Evolutionary conservation across 2,797 vertebrate genomes (phyloP).

Genomic region (Notolabrus celidotus): DNA sequence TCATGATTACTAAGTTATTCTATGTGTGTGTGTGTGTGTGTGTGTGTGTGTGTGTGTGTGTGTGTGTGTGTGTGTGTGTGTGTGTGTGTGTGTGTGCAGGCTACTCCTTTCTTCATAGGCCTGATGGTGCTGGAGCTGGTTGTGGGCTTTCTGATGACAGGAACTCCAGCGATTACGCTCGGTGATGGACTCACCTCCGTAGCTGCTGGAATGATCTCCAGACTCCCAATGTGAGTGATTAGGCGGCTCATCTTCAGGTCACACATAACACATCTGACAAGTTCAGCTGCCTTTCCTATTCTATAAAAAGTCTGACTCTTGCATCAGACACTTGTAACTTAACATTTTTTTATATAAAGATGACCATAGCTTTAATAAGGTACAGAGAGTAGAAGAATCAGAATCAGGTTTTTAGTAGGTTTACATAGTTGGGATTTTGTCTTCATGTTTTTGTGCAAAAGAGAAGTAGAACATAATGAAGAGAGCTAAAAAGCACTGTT

Average conservation of each 20-base stretch:
- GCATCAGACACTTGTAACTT: too few relatives aligned
- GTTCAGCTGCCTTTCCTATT: too few relatives aligned
- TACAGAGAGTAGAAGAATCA: too few relatives aligned
- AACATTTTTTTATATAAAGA: too few relatives aligned
- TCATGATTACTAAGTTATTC: conserved; percentile 36
- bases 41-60: conserved; percentile 33
- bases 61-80: conserved; percentile 28
- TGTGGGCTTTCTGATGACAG: conserved; percentile 85
- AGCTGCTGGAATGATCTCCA: conserved; percentile 90
- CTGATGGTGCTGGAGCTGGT: conserved; percentile 90
- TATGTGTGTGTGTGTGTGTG: conserved; percentile 4
- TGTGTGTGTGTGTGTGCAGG: conserved; percentile 77
- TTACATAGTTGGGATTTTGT: too few relatives aligned
- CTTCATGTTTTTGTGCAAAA: too few relatives aligned
- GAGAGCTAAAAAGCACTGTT: too few relatives aligned
- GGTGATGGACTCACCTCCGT: conserved; percentile 90
- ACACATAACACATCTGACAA: too few relatives aligned
- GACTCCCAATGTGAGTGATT: conserved; percentile 86
- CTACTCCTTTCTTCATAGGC: conserved; percentile 89
- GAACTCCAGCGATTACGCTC: conserved; percentile 75
- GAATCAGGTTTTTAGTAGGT: too few relatives aligned
- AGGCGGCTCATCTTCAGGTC: background rate
- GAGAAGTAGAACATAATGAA: too few relatives aligned
- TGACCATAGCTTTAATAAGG: too few relatives aligned
- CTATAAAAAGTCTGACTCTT: too few relatives aligned